phyloP scores from a whole-genome alignment of 2,113 vertebrate genomes.

The Platanista minor region DNA sequence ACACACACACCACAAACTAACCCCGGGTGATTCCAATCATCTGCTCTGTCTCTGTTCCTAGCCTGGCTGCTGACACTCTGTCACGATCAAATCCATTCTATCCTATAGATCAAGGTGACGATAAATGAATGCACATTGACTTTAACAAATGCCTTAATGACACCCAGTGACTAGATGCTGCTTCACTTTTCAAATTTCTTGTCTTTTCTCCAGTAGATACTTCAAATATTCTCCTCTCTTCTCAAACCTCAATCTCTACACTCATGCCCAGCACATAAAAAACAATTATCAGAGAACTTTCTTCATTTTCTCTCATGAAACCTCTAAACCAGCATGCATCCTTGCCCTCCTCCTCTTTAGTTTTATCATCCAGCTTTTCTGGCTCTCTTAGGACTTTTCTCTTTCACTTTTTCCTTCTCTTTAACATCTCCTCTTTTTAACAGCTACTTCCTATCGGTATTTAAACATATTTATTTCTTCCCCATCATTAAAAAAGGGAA shows the following conservation, averaged over 20 bases:
- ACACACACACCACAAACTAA: neutral
- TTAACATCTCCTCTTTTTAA: neutral
- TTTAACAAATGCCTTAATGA: neutral
- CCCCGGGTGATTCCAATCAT: neutral
- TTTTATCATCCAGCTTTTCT: neutral
- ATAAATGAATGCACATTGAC: neutral
- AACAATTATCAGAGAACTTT: neutral
- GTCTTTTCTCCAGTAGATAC: neutral
- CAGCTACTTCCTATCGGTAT: neutral
- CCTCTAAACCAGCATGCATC: fast-evolving
- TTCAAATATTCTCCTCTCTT: neutral
- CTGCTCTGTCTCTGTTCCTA: neutral
- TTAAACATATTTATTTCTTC: neutral
- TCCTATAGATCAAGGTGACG: neutral
- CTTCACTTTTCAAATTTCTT: neutral
- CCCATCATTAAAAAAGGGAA: neutral
- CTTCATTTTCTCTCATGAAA: neutral
- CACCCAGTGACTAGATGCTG: neutral
- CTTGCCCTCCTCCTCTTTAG: neutral
- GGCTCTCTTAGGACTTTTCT: neutral
- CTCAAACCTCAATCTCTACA: neutral
- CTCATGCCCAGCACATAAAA: neutral
- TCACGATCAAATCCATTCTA: neutral
- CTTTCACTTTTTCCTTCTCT: neutral
- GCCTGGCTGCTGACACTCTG: no score